Percentiles rank a stretch among this genome's conserved stretches.
phyloP scores from a whole-genome alignment of 2,888 invertebrate genomes.

The Elysia crispata region DNA sequence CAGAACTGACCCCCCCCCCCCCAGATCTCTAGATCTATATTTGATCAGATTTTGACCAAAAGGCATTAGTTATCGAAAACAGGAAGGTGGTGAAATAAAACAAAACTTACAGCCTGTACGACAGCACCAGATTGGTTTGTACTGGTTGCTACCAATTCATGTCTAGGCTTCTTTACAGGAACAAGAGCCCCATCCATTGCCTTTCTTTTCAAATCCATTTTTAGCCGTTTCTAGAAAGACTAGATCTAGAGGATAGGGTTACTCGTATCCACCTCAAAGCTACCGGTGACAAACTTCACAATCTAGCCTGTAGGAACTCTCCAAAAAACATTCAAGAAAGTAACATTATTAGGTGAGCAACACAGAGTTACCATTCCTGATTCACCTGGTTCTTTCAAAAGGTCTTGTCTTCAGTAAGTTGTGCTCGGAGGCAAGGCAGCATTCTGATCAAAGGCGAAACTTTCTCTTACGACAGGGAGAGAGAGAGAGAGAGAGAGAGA shows the following conservation, averaged over 20 bases:
- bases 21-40: neutral
- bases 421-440: neutral
- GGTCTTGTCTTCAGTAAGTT: no score
- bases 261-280: neutral
- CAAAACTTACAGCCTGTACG: conserved; percentile 43
- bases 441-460: no score
- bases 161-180: conserved; percentile 49
- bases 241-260: no score
- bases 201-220: conserved; percentile 53
- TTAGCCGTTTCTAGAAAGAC: no score
- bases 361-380: neutral
- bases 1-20: neutral
- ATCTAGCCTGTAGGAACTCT: neutral
- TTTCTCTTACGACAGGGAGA: no score
- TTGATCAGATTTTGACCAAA: neutral
- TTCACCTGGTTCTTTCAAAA: no score
- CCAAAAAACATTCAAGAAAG: neutral
- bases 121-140: conserved; percentile 33
- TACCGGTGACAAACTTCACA: no score
- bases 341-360: neutral
- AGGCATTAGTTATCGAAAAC: neutral
- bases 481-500: no score
- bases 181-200: conserved; percentile 53
- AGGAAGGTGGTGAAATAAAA: neutral
- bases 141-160: conserved; percentile 46